Evolutionary conservation across 2,113 vertebrate species (phyloP).

Genomic region (Myrmophylax atrothorax): DNA sequence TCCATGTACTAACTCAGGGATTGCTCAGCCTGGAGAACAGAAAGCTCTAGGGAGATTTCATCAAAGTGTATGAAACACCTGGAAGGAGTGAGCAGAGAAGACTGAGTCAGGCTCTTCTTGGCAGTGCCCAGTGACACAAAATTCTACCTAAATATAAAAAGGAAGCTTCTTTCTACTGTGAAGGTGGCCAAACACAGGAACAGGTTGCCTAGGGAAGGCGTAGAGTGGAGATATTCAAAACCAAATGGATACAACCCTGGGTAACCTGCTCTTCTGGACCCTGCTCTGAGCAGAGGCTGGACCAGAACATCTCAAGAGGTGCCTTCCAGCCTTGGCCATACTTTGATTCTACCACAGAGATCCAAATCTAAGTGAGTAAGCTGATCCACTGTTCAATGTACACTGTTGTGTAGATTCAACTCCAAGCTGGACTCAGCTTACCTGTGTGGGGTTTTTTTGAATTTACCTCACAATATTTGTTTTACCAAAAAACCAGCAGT

Average conservation of each 20-base stretch:
- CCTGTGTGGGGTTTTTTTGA: background rate
- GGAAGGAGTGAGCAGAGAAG: background rate
- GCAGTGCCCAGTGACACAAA: background rate
- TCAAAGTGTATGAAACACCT: background rate
- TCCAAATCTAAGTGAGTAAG: background rate
- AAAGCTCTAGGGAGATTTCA: background rate
- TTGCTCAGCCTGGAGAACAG: background rate
- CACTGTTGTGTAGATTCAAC: background rate
- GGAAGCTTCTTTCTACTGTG: background rate
- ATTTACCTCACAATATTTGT: background rate
- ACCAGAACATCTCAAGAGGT: background rate
- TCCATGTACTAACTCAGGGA: background rate
- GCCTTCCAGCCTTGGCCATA: background rate
- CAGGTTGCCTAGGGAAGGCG: background rate
- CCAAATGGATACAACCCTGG: background rate
- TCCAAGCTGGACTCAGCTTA: background rate
- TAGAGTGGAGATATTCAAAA: background rate
- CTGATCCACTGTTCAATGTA: background rate
- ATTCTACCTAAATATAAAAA: background rate
- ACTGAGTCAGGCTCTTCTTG: background rate
- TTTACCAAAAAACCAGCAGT: background rate
- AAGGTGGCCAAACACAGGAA: background rate
- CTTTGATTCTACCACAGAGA: background rate
- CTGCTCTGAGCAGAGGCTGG: background rate
- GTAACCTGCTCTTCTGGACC: background rate